These are phyloP conservation scores for Parnassius orleans DNA, from an alignment of 2,888 invertebrate species.

Conservation along the genomic window DNA sequence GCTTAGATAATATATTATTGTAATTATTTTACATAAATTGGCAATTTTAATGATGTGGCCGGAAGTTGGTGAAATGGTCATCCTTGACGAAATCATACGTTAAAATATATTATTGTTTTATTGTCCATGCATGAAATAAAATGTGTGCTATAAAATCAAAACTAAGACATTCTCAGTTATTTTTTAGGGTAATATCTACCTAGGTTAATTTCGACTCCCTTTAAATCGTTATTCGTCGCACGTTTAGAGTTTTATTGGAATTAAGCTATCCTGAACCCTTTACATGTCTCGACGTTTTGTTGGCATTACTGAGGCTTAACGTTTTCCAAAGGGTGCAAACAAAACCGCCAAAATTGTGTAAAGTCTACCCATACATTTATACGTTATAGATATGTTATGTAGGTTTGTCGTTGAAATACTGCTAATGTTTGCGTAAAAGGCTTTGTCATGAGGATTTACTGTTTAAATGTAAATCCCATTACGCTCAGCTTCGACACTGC, in stretches of 20 bases:
- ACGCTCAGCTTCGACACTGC: conserved; percentile 25
- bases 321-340: conserved; percentile 45
- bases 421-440: conserved; percentile 29
- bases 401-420: conserved; percentile 21
- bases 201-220: background rate
- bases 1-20: no score
- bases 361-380: conserved; percentile 4
- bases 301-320: conserved; percentile 64
- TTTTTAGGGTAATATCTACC: no score
- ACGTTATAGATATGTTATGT: conserved; percentile 1
- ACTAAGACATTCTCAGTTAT: no score
- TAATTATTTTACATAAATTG: no score
- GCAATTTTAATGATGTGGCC: no score
- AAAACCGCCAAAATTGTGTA: conserved; percentile 29
- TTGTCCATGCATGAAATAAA: no score
- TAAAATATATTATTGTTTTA: no score
- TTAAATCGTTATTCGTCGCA: conserved; percentile 58
- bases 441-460: conserved; percentile 27
- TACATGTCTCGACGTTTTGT: conserved; percentile 59
- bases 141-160: no score
- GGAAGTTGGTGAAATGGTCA: no score
- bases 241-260: conserved; percentile 64
- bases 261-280: conserved; percentile 74
- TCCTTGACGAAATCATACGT: no score
- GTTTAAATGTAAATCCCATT: conserved; percentile 27